Conservation (phyloP, 2,888 invertebrate species). For the Zele albiditarsus region DNA sequence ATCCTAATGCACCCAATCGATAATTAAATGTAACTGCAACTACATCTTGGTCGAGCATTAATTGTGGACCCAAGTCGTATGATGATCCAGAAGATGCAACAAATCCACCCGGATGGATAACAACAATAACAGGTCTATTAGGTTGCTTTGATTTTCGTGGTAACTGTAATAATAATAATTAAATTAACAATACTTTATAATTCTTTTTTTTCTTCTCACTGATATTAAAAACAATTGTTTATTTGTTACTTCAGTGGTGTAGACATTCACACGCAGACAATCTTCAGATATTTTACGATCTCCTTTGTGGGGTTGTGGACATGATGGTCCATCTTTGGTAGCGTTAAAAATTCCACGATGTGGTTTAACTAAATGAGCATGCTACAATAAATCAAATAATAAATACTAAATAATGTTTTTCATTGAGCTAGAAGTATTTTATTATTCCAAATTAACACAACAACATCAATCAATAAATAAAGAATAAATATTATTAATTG, state of each 20-base stretch:
- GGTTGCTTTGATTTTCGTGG: conserved; percentile 7
- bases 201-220: too few relatives aligned
- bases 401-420: too few relatives aligned
- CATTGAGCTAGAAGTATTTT: too few relatives aligned
- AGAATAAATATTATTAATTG: neutral
- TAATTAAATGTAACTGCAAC: conserved; percentile 67
- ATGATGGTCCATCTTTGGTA: conserved; percentile 76
- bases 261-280: conserved; percentile 79
- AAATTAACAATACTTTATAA: neutral
- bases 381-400: too few relatives aligned
- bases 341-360: conserved; percentile 75
- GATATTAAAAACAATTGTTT: too few relatives aligned
- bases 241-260: conserved; percentile 73
- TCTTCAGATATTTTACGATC: conserved; percentile 75
- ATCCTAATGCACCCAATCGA: conserved; percentile 72
- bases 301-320: conserved; percentile 71
- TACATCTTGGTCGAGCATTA: conserved; percentile 63
- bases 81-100: conserved; percentile 78
- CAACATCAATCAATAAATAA: too few relatives aligned
- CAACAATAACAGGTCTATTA: conserved; percentile 78
- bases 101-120: conserved; percentile 82
- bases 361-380: conserved; percentile 74
- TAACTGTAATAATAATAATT: conserved; percentile 36
- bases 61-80: conserved; percentile 64
- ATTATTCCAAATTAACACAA: too few relatives aligned